Evolutionary conservation across 1,140 invertebrate species (phyloP), one percentile per base, ranked within the genome.

Genomic region (Argopecten irradians): DNA sequence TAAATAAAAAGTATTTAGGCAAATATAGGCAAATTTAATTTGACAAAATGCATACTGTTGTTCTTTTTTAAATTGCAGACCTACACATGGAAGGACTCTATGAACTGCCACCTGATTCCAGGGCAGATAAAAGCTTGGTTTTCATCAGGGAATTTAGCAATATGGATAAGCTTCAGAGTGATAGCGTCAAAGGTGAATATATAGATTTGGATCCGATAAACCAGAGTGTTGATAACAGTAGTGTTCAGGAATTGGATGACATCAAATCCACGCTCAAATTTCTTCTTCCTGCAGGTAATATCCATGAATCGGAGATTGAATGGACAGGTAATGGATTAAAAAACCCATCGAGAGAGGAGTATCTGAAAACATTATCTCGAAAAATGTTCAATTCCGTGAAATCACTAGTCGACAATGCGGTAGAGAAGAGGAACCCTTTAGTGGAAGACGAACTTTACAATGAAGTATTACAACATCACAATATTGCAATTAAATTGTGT

Each of bases 381-480:
- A 91, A 93, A 95, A 99, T 99, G 96, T 99, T 99, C 95, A 97
- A 98, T 93, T 98, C 98, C 88, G 98, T 99, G 87, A 97, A 98
- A 0, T 98, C 98, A 93, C 96, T 95, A 85, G 94, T 95, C 34
- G 94, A 95, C 85, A 85, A 91, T 33, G 92, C 91, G n/a, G 93
- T 95, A 82, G 84, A 88, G 16, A 92, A 93, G n/a, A 88, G 91
- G 87, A 90, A 98, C 97, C 89, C 92, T 71, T 85, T 95, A 9
- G 83, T 90, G 22, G 83, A 91, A 14, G 94, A 95, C 88, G 84
- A 41, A 19, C 88, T 95, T 19, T 94, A 92, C 91, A 98, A 98
- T 0, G 99, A 99, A 96, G 98, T 99, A 83, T 96, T 99, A 34
- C 98, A 99, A 93, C 99, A 99, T 96, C 96, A 99, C 34, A 98